Evolutionary conservation across 2,888 invertebrate genomes (phyloP).

Genomic region (Volucella bombylans): DNA sequence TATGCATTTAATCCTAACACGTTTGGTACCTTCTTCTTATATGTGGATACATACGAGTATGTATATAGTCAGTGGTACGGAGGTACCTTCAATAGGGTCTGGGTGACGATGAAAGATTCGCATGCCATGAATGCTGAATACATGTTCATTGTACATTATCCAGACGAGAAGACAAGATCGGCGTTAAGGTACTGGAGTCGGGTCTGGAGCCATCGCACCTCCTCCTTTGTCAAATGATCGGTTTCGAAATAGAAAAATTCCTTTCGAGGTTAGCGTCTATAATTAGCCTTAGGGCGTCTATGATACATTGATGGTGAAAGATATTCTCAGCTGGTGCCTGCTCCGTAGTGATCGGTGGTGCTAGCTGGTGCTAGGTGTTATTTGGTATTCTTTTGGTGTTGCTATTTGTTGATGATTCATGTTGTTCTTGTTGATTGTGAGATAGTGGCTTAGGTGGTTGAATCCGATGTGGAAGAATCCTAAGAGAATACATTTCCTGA

Average conservation of each 20-base stretch:
- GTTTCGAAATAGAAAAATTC: slow-evolving; percentile 71
- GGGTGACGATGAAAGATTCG: neutral
- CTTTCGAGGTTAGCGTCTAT: slow-evolving; percentile 68
- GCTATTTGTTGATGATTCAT: no score
- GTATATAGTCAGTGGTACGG: slow-evolving; percentile 12
- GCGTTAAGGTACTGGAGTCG: slow-evolving; percentile 36
- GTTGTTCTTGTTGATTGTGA: no score
- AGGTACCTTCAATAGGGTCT: neutral
- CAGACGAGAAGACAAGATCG: no score
- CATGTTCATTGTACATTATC: slow-evolving; percentile 11
- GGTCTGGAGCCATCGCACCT: slow-evolving; percentile 63
- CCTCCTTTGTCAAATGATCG: slow-evolving; percentile 72
- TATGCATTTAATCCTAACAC: slow-evolving; percentile 30
- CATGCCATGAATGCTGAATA: slow-evolving; percentile 1
- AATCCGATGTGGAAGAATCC: no score
- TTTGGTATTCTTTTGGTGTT: slow-evolving; percentile 6
- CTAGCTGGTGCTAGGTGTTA: neutral
- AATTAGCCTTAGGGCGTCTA: slow-evolving; percentile 61
- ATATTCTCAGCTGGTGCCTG: neutral
- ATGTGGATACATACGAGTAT: slow-evolving; percentile 28
- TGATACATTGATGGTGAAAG: slow-evolving; percentile 23
- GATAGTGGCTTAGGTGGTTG: no score
- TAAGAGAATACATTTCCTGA: no score
- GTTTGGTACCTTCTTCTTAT: slow-evolving; percentile 1
- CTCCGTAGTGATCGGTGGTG: neutral